Evolutionary conservation across 2,888 invertebrate genomes (phyloP), one percentile per base, ranked within the genome.

Genomic region (Hylaea fasciaria): DNA sequence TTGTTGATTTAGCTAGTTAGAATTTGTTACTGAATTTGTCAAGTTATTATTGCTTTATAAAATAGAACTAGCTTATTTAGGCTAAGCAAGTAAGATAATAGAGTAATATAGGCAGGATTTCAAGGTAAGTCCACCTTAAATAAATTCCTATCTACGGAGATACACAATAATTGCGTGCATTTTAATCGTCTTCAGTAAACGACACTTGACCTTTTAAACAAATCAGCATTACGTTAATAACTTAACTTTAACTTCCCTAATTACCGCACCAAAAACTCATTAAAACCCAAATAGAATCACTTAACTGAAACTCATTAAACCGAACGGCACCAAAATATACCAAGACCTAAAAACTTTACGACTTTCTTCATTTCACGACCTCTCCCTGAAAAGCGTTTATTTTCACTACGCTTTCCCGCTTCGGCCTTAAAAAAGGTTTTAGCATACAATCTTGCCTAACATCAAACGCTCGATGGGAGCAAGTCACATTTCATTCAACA

Each of bases 401-500:
- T 61, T 57, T 45, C 53, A 54, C 60, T 61, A 50, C 52, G 46
- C 65, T 62, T 63, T 62, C 55, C 64, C 58, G 43, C 49, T 65
- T 48, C 51, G 37, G 39, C 52, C 49, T 43, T 49, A 44, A 57
- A 59, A 62, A 62, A 48, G 56, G 54, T 54, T 66, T 68, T 59
- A 66, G 63, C 64, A 66, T 68, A 66, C 58, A 59, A 55, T 46
- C 22, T 43, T 49, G 47, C 29, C 62, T 41, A 51, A 53, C 41
- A 50, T 64, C 50, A 57, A 52, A 28, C 46, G 53, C 51, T 63
- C 61, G 63, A 67, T 53, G 63, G 59, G 58, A 65, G 49, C 57
- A 50, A 66, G 57, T 43, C 52, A 60, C 63, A 65, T 50, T 66
- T 69, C 72, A 78, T 78, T 79, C 72, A 77, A 66, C 68, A 57